Evolutionary conservation across 2,113 vertebrate genomes (phyloP).

Genomic region (Microcebus jonahi): DNA sequence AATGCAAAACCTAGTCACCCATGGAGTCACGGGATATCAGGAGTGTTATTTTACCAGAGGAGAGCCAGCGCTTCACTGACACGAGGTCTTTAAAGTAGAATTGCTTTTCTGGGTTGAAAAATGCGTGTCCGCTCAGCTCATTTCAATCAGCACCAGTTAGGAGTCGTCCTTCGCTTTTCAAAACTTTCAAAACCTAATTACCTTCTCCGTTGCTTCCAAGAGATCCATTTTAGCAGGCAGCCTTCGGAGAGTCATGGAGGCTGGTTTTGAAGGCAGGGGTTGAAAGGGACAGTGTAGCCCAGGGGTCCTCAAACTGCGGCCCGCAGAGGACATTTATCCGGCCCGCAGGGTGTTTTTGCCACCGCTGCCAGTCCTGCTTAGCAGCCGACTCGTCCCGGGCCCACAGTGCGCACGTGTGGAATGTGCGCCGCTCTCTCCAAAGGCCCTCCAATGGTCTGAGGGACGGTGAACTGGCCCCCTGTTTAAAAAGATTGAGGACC

Average conservation of each 20-base stretch:
- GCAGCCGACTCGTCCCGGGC: too few species aligned
- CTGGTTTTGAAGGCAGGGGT: background rate
- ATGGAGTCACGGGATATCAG: background rate
- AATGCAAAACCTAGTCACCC: conserved; percentile 39
- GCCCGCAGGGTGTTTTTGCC: too few species aligned
- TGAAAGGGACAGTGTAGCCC: background rate
- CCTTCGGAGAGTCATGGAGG: rapidly evolving
- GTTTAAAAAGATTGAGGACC: too few species aligned
- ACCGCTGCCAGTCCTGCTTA: too few species aligned
- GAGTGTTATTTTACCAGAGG: conserved; percentile 43
- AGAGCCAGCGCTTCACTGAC: conserved; percentile 33
- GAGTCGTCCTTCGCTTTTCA: background rate
- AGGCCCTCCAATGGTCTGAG: too few species aligned
- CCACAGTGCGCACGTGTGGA: too few species aligned
- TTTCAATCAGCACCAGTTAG: background rate
- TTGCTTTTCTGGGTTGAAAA: background rate
- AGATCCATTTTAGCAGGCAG: background rate
- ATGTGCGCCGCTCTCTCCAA: too few species aligned
- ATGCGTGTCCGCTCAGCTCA: background rate
- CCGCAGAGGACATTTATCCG: too few species aligned
- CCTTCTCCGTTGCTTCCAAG: background rate
- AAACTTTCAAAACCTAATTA: background rate
- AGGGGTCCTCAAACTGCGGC: too few species aligned
- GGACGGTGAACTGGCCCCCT: too few species aligned
- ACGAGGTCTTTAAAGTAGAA: background rate